Percentiles rank a stretch among this genome's conserved stretches.
Conservation (phyloP, 2,797 vertebrate genomes). For the Nannoperca obscura region DNA sequence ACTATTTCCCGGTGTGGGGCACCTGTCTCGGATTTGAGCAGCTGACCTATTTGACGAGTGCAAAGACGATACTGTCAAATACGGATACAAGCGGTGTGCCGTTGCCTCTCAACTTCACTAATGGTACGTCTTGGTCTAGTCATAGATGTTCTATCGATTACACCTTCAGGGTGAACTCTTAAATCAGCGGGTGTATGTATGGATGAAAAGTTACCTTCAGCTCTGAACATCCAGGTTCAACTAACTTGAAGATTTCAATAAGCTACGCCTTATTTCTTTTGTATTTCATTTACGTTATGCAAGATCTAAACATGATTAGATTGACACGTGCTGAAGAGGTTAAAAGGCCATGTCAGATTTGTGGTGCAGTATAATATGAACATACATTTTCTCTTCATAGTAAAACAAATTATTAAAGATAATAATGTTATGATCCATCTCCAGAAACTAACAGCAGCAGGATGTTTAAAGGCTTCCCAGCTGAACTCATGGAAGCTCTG, state of each 20-base stretch:
- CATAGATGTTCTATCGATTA: not conserved
- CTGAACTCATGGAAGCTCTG: constrained; percentile 84
- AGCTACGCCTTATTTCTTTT: not conserved
- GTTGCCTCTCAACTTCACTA: constrained; percentile 89
- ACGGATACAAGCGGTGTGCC: constrained; percentile 85
- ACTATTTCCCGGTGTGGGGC: constrained; percentile 96
- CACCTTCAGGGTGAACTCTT: not conserved
- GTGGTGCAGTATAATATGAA: not conserved
- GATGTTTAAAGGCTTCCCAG: constrained; percentile 89
- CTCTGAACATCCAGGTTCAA: not conserved
- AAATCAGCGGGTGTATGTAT: not conserved
- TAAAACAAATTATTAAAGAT: not conserved
- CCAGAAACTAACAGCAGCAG: constrained; percentile 83
- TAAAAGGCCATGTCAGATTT: not conserved
- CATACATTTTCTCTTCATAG: not conserved
- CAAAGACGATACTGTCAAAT: constrained; percentile 75
- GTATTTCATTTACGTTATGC: not conserved
- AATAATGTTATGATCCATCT: not conserved
- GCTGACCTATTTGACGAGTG: constrained; percentile 87
- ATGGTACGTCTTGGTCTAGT: constrained; percentile 76
- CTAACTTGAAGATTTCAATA: not conserved
- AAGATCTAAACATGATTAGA: not conserved
- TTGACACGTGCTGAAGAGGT: not conserved
- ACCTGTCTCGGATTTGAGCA: constrained; percentile 95
- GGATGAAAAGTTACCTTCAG: not conserved